Base-by-base conservation (phyloP, 2,113 vertebrate species). In the Loxodonta africana region DNA sequence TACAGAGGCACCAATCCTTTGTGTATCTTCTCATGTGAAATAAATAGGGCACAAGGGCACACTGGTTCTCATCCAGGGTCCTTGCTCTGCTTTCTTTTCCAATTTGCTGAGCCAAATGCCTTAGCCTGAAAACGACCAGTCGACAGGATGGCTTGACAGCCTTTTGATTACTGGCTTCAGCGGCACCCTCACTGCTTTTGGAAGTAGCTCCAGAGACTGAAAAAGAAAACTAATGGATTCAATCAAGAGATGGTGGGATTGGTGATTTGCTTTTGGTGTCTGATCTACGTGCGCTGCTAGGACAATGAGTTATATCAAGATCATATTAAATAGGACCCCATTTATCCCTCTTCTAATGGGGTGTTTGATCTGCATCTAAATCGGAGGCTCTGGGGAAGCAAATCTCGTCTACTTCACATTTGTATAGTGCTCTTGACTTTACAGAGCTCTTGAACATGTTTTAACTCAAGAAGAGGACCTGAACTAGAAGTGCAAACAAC, bases 151-250 rank as follows among this genome's bases (percentile, higher is more conserved):
- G 5, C 67, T 85, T 91, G 65, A 57, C 12, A 51, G 63, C 30
- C 88, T 96, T 97, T 97, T 84, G 83, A 93, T 85, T 17, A 48
- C 71, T 95, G 95, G 67, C 87, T 91, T 92, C 33, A 33, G 44
- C n/a, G 63, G 51, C 3, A 21, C 21, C 37, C n/a, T 91, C 21
- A 30, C 46, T 84, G 82, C 26, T 51, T 77, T 92, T 46, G 71
- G 90, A 85, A 93, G 93, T n/a, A 82, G n/a, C 25, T 84, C 51
- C 73, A 84, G 74, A 94, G 87, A 65, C 30, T 69, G 74, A 85
- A 91, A 53, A 88, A 84, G 71, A 63, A 89, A 94, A 30, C n/a
- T 37, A 69, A 77, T 18, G 0, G 1, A 85, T 88, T 76, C n/a
- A 10, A 37, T 94, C 41, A 48, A 88, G 80, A 83, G 62, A 65